These are phyloP conservation scores for Petrocephalus microphthalmus DNA, from an alignment of 2,113 vertebrate genomes.

Conservation along the genomic window DNA sequence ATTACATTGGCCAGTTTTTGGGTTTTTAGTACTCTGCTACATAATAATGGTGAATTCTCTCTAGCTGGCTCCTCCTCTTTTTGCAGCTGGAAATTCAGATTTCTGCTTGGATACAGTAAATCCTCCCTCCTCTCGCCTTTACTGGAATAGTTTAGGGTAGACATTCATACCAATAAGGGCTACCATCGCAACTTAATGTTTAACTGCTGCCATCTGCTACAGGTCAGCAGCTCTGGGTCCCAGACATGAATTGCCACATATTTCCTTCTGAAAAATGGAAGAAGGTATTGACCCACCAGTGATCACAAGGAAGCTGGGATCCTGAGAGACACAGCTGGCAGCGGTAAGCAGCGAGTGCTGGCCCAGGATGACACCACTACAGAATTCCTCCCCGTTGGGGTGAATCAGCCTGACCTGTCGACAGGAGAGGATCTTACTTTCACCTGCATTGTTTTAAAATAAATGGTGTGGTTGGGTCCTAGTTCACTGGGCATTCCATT, in stretches of 20 bases:
- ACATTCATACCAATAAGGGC: neutral
- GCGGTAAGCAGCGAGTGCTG: constrained; percentile 67
- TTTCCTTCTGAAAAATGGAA: neutral
- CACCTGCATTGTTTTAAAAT: neutral
- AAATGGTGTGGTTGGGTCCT: neutral
- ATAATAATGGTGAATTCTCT: neutral
- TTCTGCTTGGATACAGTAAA: neutral
- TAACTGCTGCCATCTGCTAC: neutral
- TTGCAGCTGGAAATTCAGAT: neutral
- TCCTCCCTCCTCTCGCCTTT: neutral
- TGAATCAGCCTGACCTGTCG: constrained; percentile 65
- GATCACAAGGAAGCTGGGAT: constrained; percentile 39
- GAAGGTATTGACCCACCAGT: constrained; percentile 49
- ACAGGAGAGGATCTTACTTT: neutral
- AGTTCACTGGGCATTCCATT: neutral
- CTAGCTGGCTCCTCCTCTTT: neutral
- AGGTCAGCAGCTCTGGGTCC: neutral
- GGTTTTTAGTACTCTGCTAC: neutral
- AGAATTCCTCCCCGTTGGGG: constrained; percentile 53
- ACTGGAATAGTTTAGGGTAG: neutral
- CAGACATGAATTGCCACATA: neutral
- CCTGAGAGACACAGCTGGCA: constrained; percentile 59
- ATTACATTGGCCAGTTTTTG: neutral
- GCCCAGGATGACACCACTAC: constrained; percentile 70
- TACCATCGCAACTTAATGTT: neutral